These are phyloP conservation scores for Philhelius pedissequus DNA, from an alignment of 2,888 invertebrate genomes.

Conservation along the genomic window DNA sequence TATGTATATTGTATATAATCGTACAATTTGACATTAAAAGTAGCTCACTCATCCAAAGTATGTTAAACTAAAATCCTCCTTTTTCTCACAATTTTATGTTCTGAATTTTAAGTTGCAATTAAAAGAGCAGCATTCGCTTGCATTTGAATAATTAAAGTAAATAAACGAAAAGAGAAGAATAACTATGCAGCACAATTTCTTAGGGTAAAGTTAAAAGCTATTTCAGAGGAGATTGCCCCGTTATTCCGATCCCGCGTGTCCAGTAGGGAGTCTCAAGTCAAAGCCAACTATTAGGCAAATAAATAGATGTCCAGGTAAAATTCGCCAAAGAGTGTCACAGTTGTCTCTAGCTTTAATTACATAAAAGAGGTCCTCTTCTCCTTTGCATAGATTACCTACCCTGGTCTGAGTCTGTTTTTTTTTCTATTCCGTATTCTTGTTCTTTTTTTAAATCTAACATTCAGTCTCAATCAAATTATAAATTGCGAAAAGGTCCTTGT, in stretches of 20 bases:
- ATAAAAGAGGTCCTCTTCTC: slow-evolving; percentile 46
- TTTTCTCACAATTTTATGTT: slow-evolving; percentile 73
- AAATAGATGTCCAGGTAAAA: slow-evolving; percentile 61
- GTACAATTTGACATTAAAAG: slow-evolving; percentile 12
- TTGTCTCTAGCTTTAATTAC: slow-evolving; percentile 60
- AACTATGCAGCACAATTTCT: slow-evolving; percentile 43
- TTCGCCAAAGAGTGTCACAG: slow-evolving; percentile 45
- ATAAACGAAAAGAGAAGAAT: slow-evolving; percentile 44
- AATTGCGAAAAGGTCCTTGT: slow-evolving; percentile 61
- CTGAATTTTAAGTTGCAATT: slow-evolving; percentile 77
- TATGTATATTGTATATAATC: too few relatives aligned
- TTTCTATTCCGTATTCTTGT: neutral
- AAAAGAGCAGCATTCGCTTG: slow-evolving; percentile 70
- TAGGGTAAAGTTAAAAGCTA: slow-evolving; percentile 31
- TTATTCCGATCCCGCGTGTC: neutral
- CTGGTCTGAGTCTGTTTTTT: neutral
- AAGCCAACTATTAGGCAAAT: slow-evolving; percentile 57
- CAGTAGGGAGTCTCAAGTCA: neutral
- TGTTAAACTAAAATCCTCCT: slow-evolving; percentile 63
- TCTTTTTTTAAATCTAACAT: slow-evolving; percentile 43
- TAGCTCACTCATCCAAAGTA: slow-evolving; percentile 1
- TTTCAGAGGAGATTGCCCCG: neutral
- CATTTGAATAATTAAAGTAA: slow-evolving; percentile 67
- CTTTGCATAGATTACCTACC: slow-evolving; percentile 30
- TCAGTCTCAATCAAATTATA: slow-evolving; percentile 62